Conservation (phyloP, 2,113 vertebrate species). For the Alosa alosa region DNA sequence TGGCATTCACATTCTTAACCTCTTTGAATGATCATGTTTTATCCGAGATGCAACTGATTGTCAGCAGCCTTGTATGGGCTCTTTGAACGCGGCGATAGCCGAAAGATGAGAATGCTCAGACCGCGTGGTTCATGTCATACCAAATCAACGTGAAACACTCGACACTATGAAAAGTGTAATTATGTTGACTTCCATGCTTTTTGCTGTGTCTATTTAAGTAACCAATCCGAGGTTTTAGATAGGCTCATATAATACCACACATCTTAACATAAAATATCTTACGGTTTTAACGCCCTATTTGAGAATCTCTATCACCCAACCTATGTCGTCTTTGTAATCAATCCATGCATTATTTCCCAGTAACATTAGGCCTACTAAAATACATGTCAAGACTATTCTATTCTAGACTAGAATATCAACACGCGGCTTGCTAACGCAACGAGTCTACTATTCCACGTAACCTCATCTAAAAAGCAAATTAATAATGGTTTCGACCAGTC, state of each 20-base stretch:
- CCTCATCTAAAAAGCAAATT: not conserved
- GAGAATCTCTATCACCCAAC: not conserved
- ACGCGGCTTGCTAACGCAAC: not conserved
- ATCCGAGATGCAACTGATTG: not conserved
- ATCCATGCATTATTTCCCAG: not conserved
- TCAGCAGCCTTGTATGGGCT: not conserved
- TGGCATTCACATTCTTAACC: constrained; percentile 40
- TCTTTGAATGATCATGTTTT: not conserved
- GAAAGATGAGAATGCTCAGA: constrained; percentile 21
- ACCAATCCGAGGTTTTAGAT: not conserved
- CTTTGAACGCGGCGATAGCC: constrained; percentile 14
- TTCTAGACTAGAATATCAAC: not conserved
- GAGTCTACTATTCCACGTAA: not conserved
- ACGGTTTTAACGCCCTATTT: not conserved
- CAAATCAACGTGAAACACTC: constrained; percentile 9
- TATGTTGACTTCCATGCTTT: not conserved
- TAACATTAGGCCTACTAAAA: not conserved
- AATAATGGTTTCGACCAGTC: not conserved
- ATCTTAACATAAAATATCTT: not conserved
- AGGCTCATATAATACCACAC: not conserved
- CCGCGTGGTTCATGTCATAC: constrained; percentile 44
- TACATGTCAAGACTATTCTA: not conserved
- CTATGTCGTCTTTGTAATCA: not conserved
- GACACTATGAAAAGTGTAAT: constrained; percentile 1
- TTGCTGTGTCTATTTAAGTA: not conserved